Conservation (phyloP, 1,140 invertebrate genomes). For the Trichoplusia ni region DNA sequence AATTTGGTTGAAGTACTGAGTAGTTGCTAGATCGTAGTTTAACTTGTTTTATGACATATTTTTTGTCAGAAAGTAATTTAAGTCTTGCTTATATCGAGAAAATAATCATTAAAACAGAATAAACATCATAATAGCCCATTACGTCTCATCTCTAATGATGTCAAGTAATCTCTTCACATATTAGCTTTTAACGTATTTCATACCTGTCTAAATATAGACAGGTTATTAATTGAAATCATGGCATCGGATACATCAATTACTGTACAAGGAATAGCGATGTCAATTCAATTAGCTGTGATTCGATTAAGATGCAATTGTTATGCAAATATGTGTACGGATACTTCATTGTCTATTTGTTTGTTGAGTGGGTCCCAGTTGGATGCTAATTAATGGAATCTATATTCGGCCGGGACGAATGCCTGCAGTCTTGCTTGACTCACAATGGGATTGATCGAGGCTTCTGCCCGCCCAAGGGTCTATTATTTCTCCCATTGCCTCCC, state of each 20-base stretch:
- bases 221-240: not conserved
- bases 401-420: conserved; percentile 33
- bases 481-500: conserved; percentile 3
- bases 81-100: too few relatives aligned
- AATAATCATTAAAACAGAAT: too few relatives aligned
- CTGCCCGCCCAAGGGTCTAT: not conserved
- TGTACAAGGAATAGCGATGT: conserved; percentile 24
- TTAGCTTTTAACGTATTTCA: too few relatives aligned
- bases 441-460: conserved; percentile 17
- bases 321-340: conserved; percentile 36
- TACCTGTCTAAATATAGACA: not conserved
- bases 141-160: too few relatives aligned
- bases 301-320: conserved; percentile 35
- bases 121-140: too few relatives aligned
- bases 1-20: too few relatives aligned
- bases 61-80: too few relatives aligned
- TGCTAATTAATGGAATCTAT: conserved; percentile 54
- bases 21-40: too few relatives aligned
- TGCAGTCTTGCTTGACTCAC: conserved; percentile 10
- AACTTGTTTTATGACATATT: too few relatives aligned
- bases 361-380: conserved; percentile 37
- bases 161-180: too few relatives aligned
- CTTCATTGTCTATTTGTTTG: conserved; percentile 38
- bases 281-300: conserved; percentile 23
- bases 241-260: conserved; percentile 2